These are phyloP conservation scores for Oceanodroma tethys DNA, from an alignment of 2,113 vertebrate species.

Conservation along the genomic window DNA sequence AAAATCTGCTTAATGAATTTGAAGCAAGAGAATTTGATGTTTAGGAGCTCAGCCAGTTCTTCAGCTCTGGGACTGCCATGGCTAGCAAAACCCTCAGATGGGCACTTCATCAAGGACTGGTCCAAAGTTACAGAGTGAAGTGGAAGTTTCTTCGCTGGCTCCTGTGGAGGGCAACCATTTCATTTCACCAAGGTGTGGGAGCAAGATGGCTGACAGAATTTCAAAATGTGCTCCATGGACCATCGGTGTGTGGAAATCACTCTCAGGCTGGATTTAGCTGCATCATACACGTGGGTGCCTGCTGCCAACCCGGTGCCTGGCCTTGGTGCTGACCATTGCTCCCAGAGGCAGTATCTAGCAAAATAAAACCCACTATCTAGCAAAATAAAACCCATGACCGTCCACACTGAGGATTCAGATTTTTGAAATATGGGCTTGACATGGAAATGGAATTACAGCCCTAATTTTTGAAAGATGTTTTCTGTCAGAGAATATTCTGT, in stretches of 20 bases:
- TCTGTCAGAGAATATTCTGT: neutral
- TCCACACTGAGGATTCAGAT: fast-evolving
- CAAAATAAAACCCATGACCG: neutral
- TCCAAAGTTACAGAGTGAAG: neutral
- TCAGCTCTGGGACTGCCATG: neutral
- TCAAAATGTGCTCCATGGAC: neutral
- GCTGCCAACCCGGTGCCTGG: neutral
- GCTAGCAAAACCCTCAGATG: fast-evolving
- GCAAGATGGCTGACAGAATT: neutral
- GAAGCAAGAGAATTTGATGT: neutral
- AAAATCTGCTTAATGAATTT: neutral
- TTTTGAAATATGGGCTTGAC: neutral
- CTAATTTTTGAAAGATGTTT: neutral
- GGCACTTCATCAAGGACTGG: neutral
- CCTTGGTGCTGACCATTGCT: neutral
- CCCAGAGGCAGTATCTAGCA: neutral
- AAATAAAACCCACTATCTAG: neutral
- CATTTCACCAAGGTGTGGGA: neutral
- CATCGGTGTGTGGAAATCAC: neutral
- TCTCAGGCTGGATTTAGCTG: neutral
- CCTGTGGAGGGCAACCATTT: neutral
- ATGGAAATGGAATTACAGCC: neutral
- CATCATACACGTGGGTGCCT: neutral
- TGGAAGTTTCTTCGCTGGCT: neutral
- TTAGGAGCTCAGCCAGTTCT: neutral